A percentile compares a stretch with the other conserved stretches of the same genome.
phyloP scores from a whole-genome alignment of 2,113 vertebrate genomes.

The Xyrauchen texanus region DNA sequence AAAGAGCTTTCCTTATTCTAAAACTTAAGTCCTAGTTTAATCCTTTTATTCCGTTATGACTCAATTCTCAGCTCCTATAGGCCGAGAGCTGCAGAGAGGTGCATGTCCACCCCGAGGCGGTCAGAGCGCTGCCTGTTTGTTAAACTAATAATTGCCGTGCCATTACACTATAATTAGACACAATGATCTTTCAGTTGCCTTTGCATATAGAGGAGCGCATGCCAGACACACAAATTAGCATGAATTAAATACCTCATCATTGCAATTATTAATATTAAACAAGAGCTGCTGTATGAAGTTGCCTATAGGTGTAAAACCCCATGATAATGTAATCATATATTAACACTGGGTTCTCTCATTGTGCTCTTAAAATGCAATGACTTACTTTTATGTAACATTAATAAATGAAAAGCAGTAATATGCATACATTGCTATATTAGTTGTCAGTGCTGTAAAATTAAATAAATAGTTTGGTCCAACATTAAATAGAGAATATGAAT shows the following conservation, averaged over 20 bases:
- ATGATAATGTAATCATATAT: conserved; percentile 16
- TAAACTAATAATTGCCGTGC: conserved; percentile 67
- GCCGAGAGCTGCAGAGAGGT: conserved; percentile 14
- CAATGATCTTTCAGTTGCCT: conserved; percentile 49
- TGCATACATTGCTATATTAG: not conserved
- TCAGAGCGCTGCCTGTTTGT: conserved; percentile 52
- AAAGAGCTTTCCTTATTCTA: conserved; percentile 15
- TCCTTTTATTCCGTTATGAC: conserved; percentile 54
- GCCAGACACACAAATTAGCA: conserved; percentile 58
- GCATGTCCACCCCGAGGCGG: conserved; percentile 43
- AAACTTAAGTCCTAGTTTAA: conserved; percentile 49
- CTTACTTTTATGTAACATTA: not conserved
- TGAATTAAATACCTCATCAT: conserved; percentile 43
- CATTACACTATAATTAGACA: conserved; percentile 73
- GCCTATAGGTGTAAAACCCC: conserved; percentile 38
- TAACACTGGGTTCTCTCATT: conserved; percentile 5
- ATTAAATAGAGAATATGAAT: no score
- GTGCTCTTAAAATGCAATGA: not conserved
- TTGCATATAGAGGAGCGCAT: conserved; percentile 7
- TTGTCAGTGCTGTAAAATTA: not conserved
- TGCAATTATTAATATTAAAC: conserved; percentile 50
- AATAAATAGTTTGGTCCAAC: not conserved
- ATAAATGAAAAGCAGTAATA: not conserved
- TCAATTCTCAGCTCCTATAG: conserved; percentile 60
- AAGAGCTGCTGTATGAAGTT: conserved; percentile 40